phyloP scores from a whole-genome alignment of 2,113 vertebrate genomes.

The Galbula dea region DNA sequence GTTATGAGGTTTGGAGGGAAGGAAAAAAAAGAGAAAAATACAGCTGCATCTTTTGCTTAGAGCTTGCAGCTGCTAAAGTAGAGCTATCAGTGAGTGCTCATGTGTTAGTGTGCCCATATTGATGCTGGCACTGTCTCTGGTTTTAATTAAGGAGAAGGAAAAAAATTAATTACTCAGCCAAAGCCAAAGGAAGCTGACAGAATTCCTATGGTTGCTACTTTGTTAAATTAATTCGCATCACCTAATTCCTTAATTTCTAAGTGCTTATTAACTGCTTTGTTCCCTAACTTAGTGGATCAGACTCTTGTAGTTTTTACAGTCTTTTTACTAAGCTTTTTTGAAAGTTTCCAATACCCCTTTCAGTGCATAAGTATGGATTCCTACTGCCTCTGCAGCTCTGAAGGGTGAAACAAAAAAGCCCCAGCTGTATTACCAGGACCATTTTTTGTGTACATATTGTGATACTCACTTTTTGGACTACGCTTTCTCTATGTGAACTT shows the following conservation, averaged over 20 bases:
- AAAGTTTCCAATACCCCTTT: background rate
- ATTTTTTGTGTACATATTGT: background rate
- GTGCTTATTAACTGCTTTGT: slow-evolving; percentile 48
- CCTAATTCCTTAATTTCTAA: slow-evolving; percentile 63
- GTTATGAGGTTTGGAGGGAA: background rate
- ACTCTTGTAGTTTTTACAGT: background rate
- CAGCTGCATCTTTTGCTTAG: background rate
- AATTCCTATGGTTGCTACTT: slow-evolving; percentile 61
- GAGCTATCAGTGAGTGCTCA: background rate
- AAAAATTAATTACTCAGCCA: slow-evolving; percentile 18
- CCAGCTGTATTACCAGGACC: background rate
- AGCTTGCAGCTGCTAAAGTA: background rate
- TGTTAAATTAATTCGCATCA: slow-evolving; percentile 65
- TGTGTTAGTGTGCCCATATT: slow-evolving; percentile 51
- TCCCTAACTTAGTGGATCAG: background rate
- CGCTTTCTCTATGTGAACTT: background rate
- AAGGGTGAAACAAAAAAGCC: background rate
- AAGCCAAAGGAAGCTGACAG: slow-evolving; percentile 59
- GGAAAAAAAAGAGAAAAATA: too few species aligned
- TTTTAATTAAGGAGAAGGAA: slow-evolving; percentile 58
- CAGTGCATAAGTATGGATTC: background rate
- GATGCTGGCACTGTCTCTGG: slow-evolving; percentile 54
- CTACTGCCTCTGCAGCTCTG: background rate
- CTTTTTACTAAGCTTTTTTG: background rate
- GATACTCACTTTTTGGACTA: background rate